A percentile compares a stretch with the other conserved stretches of the same genome.
phyloP scores from a whole-genome alignment of 2,888 invertebrate species.

The Hanleya hanleyi region DNA sequence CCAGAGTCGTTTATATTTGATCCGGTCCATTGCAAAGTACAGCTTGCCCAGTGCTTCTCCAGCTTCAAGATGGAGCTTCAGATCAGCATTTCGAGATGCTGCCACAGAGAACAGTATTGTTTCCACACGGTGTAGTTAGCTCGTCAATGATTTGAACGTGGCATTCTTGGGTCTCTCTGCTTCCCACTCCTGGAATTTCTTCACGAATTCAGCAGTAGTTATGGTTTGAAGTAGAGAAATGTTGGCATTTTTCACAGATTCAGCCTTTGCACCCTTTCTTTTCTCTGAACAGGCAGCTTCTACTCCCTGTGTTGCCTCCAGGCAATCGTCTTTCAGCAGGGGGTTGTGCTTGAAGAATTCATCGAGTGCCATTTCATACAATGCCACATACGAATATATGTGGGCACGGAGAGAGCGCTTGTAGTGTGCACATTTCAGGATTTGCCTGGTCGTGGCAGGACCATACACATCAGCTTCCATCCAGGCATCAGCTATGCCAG shows the following conservation, averaged over 20 bases:
- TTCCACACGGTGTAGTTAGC: no score
- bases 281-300: background rate
- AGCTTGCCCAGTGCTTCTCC: constrained; percentile 27
- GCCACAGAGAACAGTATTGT: constrained; percentile 30
- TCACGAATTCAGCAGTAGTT: constrained; percentile 18
- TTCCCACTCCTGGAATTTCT: constrained; percentile 18
- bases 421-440: constrained; percentile 29
- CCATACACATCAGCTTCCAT: constrained; percentile 19
- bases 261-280: background rate
- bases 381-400: constrained; percentile 17
- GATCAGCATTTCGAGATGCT: constrained; percentile 25
- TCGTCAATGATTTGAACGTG: constrained; percentile 28
- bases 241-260: constrained; percentile 20
- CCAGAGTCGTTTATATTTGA: constrained; percentile 22
- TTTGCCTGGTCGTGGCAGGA: constrained; percentile 20
- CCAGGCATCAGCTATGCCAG: constrained; percentile 22
- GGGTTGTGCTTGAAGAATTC: background rate
- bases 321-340: background rate
- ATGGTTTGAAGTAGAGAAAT: constrained; percentile 15
- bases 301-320: background rate
- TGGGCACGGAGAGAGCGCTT: background rate
- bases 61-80: constrained; percentile 32
- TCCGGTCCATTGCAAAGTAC: constrained; percentile 26
- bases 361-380: constrained; percentile 18
- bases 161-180: constrained; percentile 23